Conservation (phyloP, 2,113 vertebrate species). For the Pyrgilauda ruficollis region DNA sequence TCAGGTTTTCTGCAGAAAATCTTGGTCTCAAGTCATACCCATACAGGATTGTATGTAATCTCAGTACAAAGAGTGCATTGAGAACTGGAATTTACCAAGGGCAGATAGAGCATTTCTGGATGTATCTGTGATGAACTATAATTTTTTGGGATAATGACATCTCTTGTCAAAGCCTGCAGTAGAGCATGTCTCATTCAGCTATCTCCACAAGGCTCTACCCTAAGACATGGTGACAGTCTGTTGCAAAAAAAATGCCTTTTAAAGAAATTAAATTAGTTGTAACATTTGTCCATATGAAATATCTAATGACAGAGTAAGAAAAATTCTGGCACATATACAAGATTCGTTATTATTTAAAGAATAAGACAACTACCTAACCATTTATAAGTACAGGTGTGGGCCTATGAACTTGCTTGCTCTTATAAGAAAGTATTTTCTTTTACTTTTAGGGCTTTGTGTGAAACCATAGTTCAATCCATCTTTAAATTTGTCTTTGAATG, state of each 20-base stretch:
- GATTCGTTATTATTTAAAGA: background rate
- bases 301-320: background rate
- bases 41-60: background rate
- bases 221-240: background rate
- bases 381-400: background rate
- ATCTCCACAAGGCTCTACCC: accelerated
- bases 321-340: background rate
- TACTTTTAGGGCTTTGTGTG: background rate
- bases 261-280: background rate
- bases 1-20: background rate
- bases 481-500: background rate
- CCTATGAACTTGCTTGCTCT: background rate
- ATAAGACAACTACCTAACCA: background rate
- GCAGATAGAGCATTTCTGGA: background rate
- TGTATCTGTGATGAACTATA: background rate
- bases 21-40: background rate
- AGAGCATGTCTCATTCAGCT: background rate
- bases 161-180: background rate
- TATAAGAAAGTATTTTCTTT: background rate
- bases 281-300: background rate
- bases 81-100: background rate
- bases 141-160: background rate
- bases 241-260: background rate
- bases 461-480: background rate
- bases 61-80: background rate